Conservation (phyloP, 2,113 vertebrate genomes). For the Zapus hudsonius region DNA sequence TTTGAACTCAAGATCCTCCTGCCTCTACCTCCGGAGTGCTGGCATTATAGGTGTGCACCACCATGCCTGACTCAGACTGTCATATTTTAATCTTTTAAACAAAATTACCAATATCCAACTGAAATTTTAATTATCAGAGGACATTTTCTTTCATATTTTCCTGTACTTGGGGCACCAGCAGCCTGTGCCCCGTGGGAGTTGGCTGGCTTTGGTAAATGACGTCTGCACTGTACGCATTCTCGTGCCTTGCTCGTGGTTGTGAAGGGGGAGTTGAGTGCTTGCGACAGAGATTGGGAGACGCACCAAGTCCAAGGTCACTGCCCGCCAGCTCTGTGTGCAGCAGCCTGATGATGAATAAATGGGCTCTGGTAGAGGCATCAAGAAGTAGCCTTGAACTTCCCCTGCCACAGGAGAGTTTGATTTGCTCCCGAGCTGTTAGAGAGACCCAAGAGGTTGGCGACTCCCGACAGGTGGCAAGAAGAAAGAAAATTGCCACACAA, state of each 20-base stretch:
- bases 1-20: background rate
- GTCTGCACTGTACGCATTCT: background rate
- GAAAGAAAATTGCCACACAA: background rate
- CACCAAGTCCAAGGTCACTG: accelerated
- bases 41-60: background rate
- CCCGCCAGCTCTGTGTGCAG: background rate
- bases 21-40: background rate
- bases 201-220: slow-evolving; percentile 1
- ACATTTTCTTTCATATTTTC: background rate
- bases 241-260: background rate
- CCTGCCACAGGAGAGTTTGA: background rate
- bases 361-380: background rate
- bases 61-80: background rate
- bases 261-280: background rate
- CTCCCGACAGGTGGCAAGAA: background rate
- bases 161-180: accelerated
- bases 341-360: background rate
- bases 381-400: background rate
- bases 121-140: background rate
- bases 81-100: background rate
- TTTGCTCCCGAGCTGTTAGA: background rate
- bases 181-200: accelerated
- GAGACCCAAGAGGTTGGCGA: background rate
- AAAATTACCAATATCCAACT: background rate
- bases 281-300: accelerated